Conservation (phyloP, 2,797 vertebrate genomes). For the Oreochromis mossambicus region DNA sequence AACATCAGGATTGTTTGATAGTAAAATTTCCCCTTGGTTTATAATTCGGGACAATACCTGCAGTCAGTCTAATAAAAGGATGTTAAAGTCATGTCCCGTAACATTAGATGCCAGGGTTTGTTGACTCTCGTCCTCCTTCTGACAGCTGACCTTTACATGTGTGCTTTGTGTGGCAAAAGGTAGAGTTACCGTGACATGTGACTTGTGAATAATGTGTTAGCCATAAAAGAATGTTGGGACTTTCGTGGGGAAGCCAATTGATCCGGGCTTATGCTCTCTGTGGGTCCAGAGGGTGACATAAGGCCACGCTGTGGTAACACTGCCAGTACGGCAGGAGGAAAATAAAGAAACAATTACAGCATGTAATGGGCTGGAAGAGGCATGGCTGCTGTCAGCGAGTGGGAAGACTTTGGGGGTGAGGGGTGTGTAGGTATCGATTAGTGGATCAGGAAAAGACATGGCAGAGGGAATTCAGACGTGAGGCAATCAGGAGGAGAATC, state of each 20-base stretch:
- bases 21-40: neutral
- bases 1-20: neutral
- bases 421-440: conserved; percentile 55
- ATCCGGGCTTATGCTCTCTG: conserved; percentile 18
- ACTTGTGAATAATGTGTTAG: conserved; percentile 14
- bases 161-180: neutral
- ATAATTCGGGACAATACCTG: neutral
- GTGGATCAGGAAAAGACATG: conserved; percentile 42
- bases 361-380: conserved; percentile 59
- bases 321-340: conserved; percentile 20
- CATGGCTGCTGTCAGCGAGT: conserved; percentile 58
- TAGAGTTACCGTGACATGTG: neutral
- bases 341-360: conserved; percentile 70
- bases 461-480: conserved; percentile 38
- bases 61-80: neutral
- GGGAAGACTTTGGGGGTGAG: conserved; percentile 29
- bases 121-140: neutral
- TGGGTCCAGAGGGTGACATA: conserved; percentile 23
- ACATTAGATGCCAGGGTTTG: neutral
- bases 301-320: conserved; percentile 15
- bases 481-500: conserved; percentile 54
- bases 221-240: conserved; percentile 14
- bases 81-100: neutral
- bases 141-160: neutral
- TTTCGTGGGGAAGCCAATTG: conserved; percentile 25